phyloP scores from a whole-genome alignment of 2,797 vertebrate species.

The Zenarchopterus dispar region DNA sequence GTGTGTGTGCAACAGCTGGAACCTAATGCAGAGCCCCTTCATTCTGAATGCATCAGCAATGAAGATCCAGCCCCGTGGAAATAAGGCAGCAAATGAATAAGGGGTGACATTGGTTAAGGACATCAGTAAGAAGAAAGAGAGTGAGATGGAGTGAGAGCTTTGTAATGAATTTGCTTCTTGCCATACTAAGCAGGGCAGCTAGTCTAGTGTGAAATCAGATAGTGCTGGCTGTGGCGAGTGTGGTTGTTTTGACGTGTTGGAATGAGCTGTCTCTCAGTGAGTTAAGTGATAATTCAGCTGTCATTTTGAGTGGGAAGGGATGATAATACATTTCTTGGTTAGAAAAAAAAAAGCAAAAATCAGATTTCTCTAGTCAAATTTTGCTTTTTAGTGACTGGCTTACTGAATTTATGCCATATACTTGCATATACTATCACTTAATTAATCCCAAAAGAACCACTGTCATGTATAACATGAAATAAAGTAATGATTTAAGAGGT shows the following conservation, averaged over 20 bases:
- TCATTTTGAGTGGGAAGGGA: slow-evolving; percentile 38
- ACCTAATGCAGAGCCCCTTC: slow-evolving; percentile 63
- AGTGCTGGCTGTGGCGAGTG: slow-evolving; percentile 33
- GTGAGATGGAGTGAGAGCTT: slow-evolving; percentile 30
- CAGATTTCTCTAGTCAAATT: slow-evolving; percentile 20
- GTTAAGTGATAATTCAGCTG: slow-evolving; percentile 65
- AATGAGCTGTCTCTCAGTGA: slow-evolving; percentile 57
- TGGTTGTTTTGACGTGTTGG: slow-evolving; percentile 51
- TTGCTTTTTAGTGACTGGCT: slow-evolving; percentile 17
- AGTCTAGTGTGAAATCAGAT: slow-evolving; percentile 56
- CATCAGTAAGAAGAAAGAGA: slow-evolving; percentile 44
- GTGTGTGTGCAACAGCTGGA: slow-evolving; percentile 53
- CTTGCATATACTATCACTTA: neutral
- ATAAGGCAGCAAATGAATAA: slow-evolving; percentile 67
- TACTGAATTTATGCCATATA: slow-evolving; percentile 15
- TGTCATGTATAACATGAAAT: neutral
- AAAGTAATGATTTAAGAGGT: too few species aligned
- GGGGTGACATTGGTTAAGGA: slow-evolving; percentile 75
- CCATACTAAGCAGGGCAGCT: slow-evolving; percentile 57
- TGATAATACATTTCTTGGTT: slow-evolving; percentile 37
- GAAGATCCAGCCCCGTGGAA: slow-evolving; percentile 44
- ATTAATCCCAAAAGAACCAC: neutral
- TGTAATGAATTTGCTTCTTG: slow-evolving; percentile 54
- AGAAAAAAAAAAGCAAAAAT: slow-evolving; percentile 11
- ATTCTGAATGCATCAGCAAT: slow-evolving; percentile 62